Base-by-base conservation (phyloP, 2,797 vertebrate genomes). In the Taenioides sp. region DNA sequence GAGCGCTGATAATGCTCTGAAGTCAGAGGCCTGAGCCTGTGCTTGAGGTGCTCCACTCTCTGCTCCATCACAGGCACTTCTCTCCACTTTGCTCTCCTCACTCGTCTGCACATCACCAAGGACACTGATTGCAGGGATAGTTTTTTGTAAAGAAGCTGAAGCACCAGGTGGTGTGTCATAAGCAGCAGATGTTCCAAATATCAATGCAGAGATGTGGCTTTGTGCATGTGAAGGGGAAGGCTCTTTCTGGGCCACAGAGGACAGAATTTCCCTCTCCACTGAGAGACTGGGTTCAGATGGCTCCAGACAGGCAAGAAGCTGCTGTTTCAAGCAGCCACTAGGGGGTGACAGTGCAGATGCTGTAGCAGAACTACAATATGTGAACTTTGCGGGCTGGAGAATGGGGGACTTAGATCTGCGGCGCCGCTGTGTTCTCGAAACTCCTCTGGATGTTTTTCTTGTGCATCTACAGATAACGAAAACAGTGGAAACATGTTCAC, bases 401-500 rank as follows among this genome's bases (percentile, higher is more conserved):
- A 99, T 95, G 1, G 98, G 98, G 55, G 98, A 99, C 90, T 99
- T 98, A 66, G 98, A 98, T 70, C 96, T 91, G 12, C 97, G 93
- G 3, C 95, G 94, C 7, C 97, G 94, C 87, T 97, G 97, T n/a
- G 91, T 95, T 86, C 96, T 94, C 66, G 91, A 92, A 1, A 81
- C 85, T 71, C 95, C 97, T 89, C 96, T 91, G 5, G 94, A 95
- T 1, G 96, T 91, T 83, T 98, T 99, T 86, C 95, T 95, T 73
- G 90, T 86, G 70, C 94, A 95, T 76, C 98, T 99, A 59, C 27
- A 81, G 50, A 31, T 23, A 23, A 20, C 40, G 43, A 47, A 47
- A 16, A 47, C 12, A 47, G 43, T 16, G 0, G 12, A 11, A 55
- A 65, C 3, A 20, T 61, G 7, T 31, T 3, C 17, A 31, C 18